Evolutionary conservation across 2,797 vertebrate species (phyloP), one percentile per base, ranked within the genome.

Genomic region (Manis javanica): DNA sequence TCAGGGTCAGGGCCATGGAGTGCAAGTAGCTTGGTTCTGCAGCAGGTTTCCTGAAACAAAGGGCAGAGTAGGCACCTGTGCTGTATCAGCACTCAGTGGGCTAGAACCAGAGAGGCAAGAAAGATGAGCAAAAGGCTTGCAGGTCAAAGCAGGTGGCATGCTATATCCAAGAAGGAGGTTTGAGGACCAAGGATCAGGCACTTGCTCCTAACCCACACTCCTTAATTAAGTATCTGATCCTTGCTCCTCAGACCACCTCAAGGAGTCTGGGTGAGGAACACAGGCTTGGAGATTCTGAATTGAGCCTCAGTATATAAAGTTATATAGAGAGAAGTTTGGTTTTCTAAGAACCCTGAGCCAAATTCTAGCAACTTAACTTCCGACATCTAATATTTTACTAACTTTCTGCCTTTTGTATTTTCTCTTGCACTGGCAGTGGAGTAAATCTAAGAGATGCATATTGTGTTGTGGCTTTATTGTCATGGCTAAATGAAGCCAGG

Each of bases 281-380:
- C 7, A 39, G n/a, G 55, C 42, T 71, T 49, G 19, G 19, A 10
- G 46, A 46, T 46, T 46, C 46, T 46, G 46, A 46, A 46, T 11
- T 46, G 10, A 82, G 55, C 16, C 37, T 71, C 26, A 29, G 5
- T 86, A 85, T 46, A 72, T 24, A 61, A 77, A 82, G 49, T 37
- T 61, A 66, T 37, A 66, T 19, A 59, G 64, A 89, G 57, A 57
- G 55, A 69, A 72, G 12, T 72, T 78, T 66, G 29, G 1, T 91
- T 78, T 96, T 89, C 46, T 86, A 92, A 90, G 63, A 77, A 68
- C 14, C 23, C 23, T 51, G 63, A 90, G 82, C 31, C 39, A 77
- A 51, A 84, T 64, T 66, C 23, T 88, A 94, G 71, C 21, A 82
- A 87, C 16, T 19, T 71, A 61, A 26, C 19, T 29, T 42, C 21